Percentiles rank a stretch among this genome's conserved stretches.
phyloP scores from a whole-genome alignment of 1,140 invertebrate species.

The Pseudomyrmex cubaensis region DNA sequence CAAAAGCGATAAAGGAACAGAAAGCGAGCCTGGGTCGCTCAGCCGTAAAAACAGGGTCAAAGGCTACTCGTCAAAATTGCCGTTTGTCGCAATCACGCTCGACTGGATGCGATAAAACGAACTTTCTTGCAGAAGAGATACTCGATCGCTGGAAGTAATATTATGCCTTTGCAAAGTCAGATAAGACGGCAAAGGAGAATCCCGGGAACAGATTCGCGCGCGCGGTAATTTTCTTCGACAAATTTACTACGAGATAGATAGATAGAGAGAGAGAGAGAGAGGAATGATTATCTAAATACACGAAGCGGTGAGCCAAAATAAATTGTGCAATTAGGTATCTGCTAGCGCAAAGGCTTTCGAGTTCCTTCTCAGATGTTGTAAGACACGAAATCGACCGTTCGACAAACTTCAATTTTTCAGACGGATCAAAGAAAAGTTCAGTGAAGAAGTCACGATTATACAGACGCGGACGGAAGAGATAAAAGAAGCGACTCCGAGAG shows the following conservation, averaged over 20 bases:
- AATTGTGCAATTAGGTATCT: neutral
- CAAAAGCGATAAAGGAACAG: constrained; percentile 43
- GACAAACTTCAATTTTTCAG: neutral
- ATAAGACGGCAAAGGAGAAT: constrained; percentile 12
- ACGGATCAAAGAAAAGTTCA: neutral
- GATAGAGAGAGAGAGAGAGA: too few relatives aligned
- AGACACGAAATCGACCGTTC: neutral
- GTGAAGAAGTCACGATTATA: neutral
- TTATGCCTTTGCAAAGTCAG: neutral
- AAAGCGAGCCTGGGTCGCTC: neutral
- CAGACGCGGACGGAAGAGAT: neutral
- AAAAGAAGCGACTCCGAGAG: neutral
- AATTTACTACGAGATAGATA: neutral
- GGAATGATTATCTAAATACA: neutral
- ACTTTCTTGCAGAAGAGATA: neutral
- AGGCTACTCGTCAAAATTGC: constrained; percentile 40
- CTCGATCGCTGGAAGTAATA: constrained; percentile 6
- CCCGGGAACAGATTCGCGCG: neutral
- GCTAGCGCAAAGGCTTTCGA: neutral
- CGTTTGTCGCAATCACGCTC: constrained; percentile 13
- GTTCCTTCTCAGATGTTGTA: neutral
- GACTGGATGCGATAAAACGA: neutral
- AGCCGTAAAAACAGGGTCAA: constrained; percentile 27
- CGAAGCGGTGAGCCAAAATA: neutral
- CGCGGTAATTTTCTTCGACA: neutral